Percentiles rank a stretch among this genome's conserved stretches.
Evolutionary conservation across 2,797 vertebrate species (phyloP).

Genomic region (Gymnothorax reevesii): DNA sequence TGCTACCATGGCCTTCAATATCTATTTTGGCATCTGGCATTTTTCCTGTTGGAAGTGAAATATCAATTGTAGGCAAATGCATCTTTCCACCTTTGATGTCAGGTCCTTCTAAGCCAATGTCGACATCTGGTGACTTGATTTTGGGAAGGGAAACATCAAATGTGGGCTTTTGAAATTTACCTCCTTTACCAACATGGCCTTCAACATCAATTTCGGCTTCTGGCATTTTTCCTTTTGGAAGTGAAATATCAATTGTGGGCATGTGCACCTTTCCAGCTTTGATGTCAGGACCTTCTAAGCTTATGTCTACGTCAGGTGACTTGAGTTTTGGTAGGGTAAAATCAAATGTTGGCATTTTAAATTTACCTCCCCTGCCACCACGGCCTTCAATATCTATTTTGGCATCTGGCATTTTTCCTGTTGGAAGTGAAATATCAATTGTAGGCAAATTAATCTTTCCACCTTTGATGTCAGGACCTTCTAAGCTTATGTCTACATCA

Average conservation of each 20-base stretch:
- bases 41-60: slow-evolving; percentile 54
- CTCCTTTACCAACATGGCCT: slow-evolving; percentile 35
- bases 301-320: background rate
- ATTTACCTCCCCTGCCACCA: slow-evolving; percentile 46
- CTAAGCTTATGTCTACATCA: slow-evolving; percentile 36
- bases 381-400: slow-evolving; percentile 48
- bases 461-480: slow-evolving; percentile 50
- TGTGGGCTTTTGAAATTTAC: slow-evolving; percentile 50
- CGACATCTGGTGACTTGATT: slow-evolving; percentile 26
- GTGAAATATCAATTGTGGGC: slow-evolving; percentile 49
- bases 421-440: slow-evolving; percentile 51
- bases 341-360: slow-evolving; percentile 49
- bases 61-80: slow-evolving; percentile 44
- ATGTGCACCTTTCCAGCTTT: slow-evolving; percentile 49
- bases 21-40: slow-evolving; percentile 34
- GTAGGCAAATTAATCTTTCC: slow-evolving; percentile 51
- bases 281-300: background rate
- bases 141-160: slow-evolving; percentile 37
- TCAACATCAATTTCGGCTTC: slow-evolving; percentile 9
- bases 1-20: background rate
- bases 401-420: slow-evolving; percentile 41
- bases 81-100: slow-evolving; percentile 44
- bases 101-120: background rate
- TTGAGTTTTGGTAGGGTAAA: slow-evolving; percentile 34
- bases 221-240: slow-evolving; percentile 53